Percentiles rank a stretch among this genome's conserved stretches.
Evolutionary conservation across 1,140 invertebrate genomes (phyloP).

Genomic region (Acromyrmex echinatior): DNA sequence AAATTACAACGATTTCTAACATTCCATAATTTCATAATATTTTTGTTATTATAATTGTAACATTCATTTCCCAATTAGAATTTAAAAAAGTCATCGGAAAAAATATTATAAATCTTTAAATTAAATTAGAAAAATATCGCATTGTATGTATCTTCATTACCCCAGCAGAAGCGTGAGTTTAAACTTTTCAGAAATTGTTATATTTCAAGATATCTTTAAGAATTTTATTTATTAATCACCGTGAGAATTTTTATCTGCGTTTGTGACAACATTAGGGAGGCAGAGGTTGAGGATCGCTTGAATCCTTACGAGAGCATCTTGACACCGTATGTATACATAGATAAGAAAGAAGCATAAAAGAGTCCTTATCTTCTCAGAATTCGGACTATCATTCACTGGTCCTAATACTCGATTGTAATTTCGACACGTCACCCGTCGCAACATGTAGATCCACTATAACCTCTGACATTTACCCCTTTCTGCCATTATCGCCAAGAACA

Average conservation of each 20-base stretch:
- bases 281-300: conserved; percentile 9
- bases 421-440: conserved; percentile 67
- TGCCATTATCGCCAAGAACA: conserved; percentile 16
- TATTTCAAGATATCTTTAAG: background rate
- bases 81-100: background rate
- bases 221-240: background rate
- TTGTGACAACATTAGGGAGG: background rate
- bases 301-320: conserved; percentile 23
- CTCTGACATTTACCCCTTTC: conserved; percentile 40
- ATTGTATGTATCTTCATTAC: background rate
- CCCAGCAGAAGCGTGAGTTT: background rate
- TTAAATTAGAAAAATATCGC: background rate
- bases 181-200: background rate
- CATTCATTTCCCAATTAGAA: background rate
- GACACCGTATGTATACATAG: conserved; percentile 2
- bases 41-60: background rate
- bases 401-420: conserved; percentile 58
- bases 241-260: background rate
- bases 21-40: background rate
- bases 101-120: background rate
- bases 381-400: conserved; percentile 50
- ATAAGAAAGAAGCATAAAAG: conserved; percentile 42
- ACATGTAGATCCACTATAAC: background rate
- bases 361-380: conserved; percentile 58
- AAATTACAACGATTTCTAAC: background rate